A percentile compares a stretch with the other conserved stretches of the same genome.
These are phyloP conservation scores for Bubalus kerabau DNA, from an alignment of 2,113 vertebrate species.

Conservation along the genomic window DNA sequence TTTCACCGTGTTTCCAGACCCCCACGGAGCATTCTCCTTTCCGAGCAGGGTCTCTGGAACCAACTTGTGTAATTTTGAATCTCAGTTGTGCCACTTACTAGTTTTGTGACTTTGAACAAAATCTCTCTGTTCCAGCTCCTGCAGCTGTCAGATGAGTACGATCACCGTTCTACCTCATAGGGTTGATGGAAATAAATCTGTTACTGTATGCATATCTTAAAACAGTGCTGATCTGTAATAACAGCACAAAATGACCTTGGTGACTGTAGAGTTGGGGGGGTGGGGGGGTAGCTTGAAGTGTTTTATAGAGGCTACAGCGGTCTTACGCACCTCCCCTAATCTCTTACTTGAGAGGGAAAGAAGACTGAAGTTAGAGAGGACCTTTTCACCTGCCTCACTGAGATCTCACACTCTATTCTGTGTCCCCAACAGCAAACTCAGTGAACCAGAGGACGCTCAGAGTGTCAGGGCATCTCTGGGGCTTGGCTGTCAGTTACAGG, in stretches of 20 bases:
- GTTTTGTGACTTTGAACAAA: slow-evolving; percentile 22
- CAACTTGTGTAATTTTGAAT: slow-evolving; percentile 45
- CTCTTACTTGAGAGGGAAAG: background rate
- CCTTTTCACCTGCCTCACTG: background rate
- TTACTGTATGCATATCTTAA: background rate
- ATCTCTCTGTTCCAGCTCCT: background rate
- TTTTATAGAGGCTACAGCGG: background rate
- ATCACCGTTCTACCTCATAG: background rate
- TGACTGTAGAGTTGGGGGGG: background rate
- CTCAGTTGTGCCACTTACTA: background rate
- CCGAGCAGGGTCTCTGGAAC: background rate
- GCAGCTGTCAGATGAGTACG: background rate
- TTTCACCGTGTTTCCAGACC: background rate
- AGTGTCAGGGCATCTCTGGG: background rate
- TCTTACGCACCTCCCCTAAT: background rate
- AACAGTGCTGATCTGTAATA: background rate
- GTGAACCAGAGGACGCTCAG: background rate
- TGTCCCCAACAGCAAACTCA: background rate
- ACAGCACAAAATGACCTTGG: background rate
- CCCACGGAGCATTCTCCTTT: background rate
- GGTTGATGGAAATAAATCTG: background rate
- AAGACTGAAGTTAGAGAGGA: background rate
- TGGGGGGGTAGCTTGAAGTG: background rate
- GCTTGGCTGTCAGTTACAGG: background rate
- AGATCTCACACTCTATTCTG: background rate